Evolutionary conservation across 1,140 invertebrate genomes (phyloP), one percentile per base, ranked within the genome.

Genomic region (fruit fly (Drosophila melanogaster)): DNA sequence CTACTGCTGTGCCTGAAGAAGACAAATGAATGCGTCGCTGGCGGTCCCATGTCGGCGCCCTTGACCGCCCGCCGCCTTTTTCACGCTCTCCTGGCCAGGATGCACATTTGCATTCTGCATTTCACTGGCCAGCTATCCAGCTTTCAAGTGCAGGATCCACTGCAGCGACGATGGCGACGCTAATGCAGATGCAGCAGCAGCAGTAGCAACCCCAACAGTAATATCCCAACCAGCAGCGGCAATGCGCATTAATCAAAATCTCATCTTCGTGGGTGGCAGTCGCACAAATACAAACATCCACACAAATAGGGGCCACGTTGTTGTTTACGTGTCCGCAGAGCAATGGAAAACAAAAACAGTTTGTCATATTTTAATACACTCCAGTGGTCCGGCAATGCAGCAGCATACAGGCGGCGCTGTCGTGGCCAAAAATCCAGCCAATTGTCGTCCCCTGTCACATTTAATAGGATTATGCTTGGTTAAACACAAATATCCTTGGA

Each of bases 311-410:
- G 12, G 1, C 10, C 53, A 40, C 22, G 14, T 19, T 35, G 64
- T 55, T 46, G 64, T 55, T 56, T 55, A 64, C 70, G 60, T 70
- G 78, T 49, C 37, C 24, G 12, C 22, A 40, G 24, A 56, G 69
- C n/a, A n/a, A 46, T 49, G 26, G 57, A 50, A 69, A 86, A 72
- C 59, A 66, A 75, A 72, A 83, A 79, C 83, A 79, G 84, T 70
- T 89, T 87, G 79, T 87, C 72, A 83, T 75, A 79, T 83, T 87
- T 79, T 89, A 77, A 87, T 84, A 79, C 84, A 89, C 84, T 87
- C 64, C 71, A 77, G 58, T 64, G 83, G 67, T 53, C 76, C 51
- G 57, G 61, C 84, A 79, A 79, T 83, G 75, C 64, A 66, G 40
- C 50, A 38, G 19, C 43, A 35, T 35, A 30, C 53, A 47, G 35